Percentiles rank a stretch among this genome's conserved stretches.
Conservation (phyloP, 2,888 invertebrate species). For the Athetis lepigone region DNA sequence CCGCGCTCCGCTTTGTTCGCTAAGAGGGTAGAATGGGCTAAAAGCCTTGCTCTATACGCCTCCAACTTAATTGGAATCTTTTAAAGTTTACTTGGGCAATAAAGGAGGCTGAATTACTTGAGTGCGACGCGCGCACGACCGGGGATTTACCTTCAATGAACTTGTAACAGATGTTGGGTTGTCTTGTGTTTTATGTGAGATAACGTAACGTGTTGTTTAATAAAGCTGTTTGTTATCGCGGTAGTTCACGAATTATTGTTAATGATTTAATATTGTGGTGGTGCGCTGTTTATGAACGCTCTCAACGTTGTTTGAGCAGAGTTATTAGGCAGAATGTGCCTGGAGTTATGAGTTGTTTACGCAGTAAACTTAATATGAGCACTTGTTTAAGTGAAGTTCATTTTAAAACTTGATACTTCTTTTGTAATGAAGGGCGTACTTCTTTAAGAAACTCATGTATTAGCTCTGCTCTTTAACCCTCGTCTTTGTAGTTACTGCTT, state of each 20-base stretch:
- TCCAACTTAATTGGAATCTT: slow-evolving; percentile 88
- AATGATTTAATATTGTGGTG: slow-evolving; percentile 51
- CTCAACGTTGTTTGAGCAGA: slow-evolving; percentile 27
- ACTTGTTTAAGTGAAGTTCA: slow-evolving; percentile 16
- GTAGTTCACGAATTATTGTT: slow-evolving; percentile 50
- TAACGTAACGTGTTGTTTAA: slow-evolving; percentile 35
- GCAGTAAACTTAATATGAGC: slow-evolving; percentile 10
- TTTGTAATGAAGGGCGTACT: too few species aligned
- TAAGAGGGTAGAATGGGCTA: slow-evolving; percentile 76
- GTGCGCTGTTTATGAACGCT: slow-evolving; percentile 41
- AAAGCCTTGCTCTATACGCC: slow-evolving; percentile 72
- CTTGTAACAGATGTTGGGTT: slow-evolving; percentile 70
- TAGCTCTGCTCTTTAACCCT: too few species aligned
- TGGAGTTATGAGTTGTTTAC: slow-evolving; percentile 40
- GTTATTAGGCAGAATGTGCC: slow-evolving; percentile 38
- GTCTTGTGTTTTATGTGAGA: slow-evolving; percentile 55
- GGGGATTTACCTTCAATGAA: slow-evolving; percentile 65
- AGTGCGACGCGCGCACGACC: slow-evolving; percentile 61
- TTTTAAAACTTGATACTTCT: too few species aligned
- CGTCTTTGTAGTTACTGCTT: too few species aligned
- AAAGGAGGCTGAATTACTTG: slow-evolving; percentile 79
- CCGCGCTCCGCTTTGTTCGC: slow-evolving; percentile 76
- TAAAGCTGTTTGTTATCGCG: slow-evolving; percentile 40
- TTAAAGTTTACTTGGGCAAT: slow-evolving; percentile 87
- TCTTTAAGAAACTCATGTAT: too few species aligned